Conservation (phyloP, 2,113 vertebrate genomes). For the Eonycteris spelaea region DNA sequence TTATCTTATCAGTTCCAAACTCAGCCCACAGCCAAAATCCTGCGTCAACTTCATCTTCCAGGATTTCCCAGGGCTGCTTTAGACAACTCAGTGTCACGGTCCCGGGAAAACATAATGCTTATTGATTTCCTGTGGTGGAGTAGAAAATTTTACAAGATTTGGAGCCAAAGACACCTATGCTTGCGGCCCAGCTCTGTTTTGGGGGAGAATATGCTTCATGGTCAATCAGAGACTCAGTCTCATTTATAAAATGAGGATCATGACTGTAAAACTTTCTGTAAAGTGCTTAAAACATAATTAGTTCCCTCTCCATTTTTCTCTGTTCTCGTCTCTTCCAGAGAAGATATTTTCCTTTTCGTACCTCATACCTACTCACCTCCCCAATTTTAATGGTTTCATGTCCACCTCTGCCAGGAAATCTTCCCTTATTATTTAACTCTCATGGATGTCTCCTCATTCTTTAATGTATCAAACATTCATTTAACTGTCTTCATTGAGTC, state of each 20-base stretch:
- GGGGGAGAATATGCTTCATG: background rate
- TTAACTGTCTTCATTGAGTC: background rate
- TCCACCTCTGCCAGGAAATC: background rate
- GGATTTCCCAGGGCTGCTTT: background rate
- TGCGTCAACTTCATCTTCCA: background rate
- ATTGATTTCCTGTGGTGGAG: background rate
- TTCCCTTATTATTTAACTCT: background rate
- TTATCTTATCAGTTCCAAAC: background rate
- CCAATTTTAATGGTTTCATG: background rate
- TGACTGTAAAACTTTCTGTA: background rate
- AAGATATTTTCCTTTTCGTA: background rate
- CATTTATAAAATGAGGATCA: background rate
- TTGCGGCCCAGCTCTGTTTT: background rate
- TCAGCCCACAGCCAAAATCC: background rate
- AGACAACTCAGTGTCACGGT: background rate
- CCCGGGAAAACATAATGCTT: background rate
- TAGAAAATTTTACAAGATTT: background rate
- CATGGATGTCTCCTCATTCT: background rate
- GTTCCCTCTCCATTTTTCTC: background rate
- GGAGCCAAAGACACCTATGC: background rate
- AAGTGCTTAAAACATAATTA: background rate
- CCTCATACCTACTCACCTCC: background rate
- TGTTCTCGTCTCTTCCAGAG: background rate
- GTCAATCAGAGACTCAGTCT: background rate
- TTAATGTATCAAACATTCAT: background rate